phyloP scores from a whole-genome alignment of 2,797 vertebrate genomes.

The Eidolon dupreanum region DNA sequence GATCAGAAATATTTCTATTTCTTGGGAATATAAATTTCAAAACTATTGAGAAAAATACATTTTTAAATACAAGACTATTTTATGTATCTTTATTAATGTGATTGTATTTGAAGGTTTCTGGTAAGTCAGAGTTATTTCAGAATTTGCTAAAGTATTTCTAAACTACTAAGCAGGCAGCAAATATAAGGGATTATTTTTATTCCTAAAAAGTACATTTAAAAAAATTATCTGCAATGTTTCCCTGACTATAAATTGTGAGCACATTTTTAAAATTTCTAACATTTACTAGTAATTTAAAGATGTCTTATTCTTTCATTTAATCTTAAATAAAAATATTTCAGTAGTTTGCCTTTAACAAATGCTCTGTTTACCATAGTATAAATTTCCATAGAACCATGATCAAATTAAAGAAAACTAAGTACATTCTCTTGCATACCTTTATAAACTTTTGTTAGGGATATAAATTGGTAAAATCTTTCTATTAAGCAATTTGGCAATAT shows the following conservation, averaged over 20 bases:
- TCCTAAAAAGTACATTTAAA: slow-evolving; percentile 39
- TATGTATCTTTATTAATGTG: background rate
- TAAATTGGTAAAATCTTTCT: background rate
- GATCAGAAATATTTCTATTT: background rate
- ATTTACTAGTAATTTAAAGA: slow-evolving; percentile 17
- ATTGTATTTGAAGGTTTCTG: background rate
- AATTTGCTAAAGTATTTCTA: slow-evolving; percentile 42
- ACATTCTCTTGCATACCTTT: background rate
- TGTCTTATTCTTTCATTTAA: background rate
- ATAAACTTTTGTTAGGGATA: background rate
- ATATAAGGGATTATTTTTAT: slow-evolving; percentile 47
- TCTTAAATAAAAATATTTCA: slow-evolving; percentile 31
- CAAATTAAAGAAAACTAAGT: slow-evolving; percentile 28
- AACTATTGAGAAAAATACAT: background rate
- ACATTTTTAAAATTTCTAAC: background rate
- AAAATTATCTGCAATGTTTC: slow-evolving; percentile 1
- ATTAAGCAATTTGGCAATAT: background rate
- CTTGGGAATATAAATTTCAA: background rate
- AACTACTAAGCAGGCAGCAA: background rate
- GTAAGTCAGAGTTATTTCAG: background rate
- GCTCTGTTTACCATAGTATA: background rate
- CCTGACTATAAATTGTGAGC: background rate
- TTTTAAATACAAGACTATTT: background rate
- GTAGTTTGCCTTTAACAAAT: slow-evolving; percentile 29
- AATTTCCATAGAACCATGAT: background rate